Evolutionary conservation across 2,888 invertebrate genomes (phyloP).

Genomic region (Leptopilina syphax): DNA sequence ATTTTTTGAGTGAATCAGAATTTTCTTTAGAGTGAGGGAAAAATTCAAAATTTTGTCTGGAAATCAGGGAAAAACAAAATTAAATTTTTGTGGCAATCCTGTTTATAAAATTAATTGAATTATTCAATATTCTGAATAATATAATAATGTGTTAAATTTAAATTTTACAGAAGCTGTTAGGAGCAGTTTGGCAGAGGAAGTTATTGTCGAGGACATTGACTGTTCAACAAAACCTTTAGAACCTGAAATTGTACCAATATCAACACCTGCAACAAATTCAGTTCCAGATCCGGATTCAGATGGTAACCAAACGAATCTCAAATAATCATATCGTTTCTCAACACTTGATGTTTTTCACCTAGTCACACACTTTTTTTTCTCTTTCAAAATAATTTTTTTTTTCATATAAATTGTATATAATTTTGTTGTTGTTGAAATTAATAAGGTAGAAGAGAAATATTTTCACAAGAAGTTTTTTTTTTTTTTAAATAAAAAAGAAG

Average conservation of each 20-base stretch:
- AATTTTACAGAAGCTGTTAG: constrained; percentile 70
- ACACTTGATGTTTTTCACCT: constrained; percentile 23
- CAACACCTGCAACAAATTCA: constrained; percentile 54
- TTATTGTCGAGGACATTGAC: constrained; percentile 72
- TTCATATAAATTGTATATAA: not conserved
- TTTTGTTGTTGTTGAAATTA: too few relatives aligned
- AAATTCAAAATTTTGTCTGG: too few relatives aligned
- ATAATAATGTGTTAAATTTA: not conserved
- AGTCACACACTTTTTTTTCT: not conserved
- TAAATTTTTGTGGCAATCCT: too few relatives aligned
- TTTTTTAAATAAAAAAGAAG: not conserved
- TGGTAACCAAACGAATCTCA: constrained; percentile 72
- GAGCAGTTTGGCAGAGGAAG: constrained; percentile 74
- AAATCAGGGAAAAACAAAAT: too few relatives aligned
- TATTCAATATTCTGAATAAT: constrained; percentile 13
- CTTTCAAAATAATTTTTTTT: not conserved
- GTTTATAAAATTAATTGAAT: not conserved
- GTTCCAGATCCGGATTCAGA: constrained; percentile 72
- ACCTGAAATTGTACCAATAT: constrained; percentile 69
- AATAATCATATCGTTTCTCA: constrained; percentile 62
- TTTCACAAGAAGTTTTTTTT: not conserved
- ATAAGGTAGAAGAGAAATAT: not conserved
- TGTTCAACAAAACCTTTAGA: constrained; percentile 68
- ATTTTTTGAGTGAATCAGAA: too few relatives aligned
- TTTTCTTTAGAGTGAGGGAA: too few relatives aligned